Evolutionary conservation across 2,888 invertebrate genomes (phyloP), one percentile per base, ranked within the genome.

Genomic region (Caradrina kadenii): DNA sequence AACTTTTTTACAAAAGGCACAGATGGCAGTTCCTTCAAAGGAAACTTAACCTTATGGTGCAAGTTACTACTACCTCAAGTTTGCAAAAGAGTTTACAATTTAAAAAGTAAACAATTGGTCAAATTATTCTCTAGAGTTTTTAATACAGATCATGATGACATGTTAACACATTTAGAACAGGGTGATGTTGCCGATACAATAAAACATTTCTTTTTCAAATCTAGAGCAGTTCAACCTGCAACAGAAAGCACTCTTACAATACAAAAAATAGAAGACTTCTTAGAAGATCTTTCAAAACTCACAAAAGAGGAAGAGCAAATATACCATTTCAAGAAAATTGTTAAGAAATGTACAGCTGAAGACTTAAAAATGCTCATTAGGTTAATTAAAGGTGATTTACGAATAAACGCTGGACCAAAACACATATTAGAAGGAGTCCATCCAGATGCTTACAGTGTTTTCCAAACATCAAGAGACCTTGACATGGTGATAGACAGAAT

Each of bases 121-220:
- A 99, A 99, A 93, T 92, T 99, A 55, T 99, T 99, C 90, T 97
- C 98, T 56, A 97, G 97, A 92, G 97, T 99, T 72, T 98, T 99
- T 81, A 93, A 95, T 4, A 96, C 96, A 0, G 97, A 97, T 91
- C 97, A 97, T 74, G 97, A 97, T 82, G 97, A 97, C 56, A 99
- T 99, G 98, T 92, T 98, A 11, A 97, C 97, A 80, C 97, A 99
- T 93, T 96, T 99, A 81, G 98, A 99, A 88, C 97, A 98, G 89
- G 99, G 99, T 0, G 99, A 99, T 92, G 97, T 99, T 2, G 98
- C 99, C 0, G 98, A 98, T 87, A 99, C 99, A 0, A 97, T 99
- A 45, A 96, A 97, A 76, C 92, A 96, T 65, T 98, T 98, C 90
- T 99, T 98, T 90, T 97, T 97, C 73, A 94, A 96, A 68, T 98